phyloP scores from a whole-genome alignment of 2,797 vertebrate genomes.

The Hylomyscus alleni region DNA sequence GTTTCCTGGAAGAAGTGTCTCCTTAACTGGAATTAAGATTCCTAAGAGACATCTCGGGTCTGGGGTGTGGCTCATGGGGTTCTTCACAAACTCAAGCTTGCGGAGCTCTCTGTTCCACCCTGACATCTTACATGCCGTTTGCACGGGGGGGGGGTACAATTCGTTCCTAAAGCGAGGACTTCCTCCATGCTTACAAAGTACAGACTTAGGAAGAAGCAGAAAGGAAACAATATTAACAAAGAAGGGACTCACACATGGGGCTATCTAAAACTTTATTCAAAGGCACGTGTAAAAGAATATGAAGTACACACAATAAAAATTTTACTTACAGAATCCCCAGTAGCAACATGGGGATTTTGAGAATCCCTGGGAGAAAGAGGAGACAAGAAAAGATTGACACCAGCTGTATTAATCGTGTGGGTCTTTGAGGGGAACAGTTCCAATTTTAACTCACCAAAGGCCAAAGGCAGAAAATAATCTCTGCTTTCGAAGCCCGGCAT shows the following conservation, averaged over 20 bases:
- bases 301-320: neutral
- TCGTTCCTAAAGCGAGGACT: neutral
- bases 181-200: neutral
- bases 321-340: neutral
- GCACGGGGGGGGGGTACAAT: neutral
- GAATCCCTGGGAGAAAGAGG: neutral
- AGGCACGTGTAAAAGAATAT: neutral
- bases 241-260: neutral
- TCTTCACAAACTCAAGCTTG: neutral
- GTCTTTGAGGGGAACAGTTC: neutral
- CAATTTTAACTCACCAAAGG: conserved; percentile 15
- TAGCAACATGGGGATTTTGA: neutral
- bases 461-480: neutral
- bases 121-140: neutral
- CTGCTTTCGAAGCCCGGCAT: neutral
- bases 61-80: rapidly evolving
- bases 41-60: neutral
- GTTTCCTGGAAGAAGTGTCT: neutral
- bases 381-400: neutral
- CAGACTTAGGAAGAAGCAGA: neutral
- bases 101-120: rapidly evolving
- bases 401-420: neutral
- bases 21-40: neutral
- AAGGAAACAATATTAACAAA: neutral
- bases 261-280: neutral